Conservation (phyloP, 2,113 vertebrate genomes). For the Aptenodytes patagonicus region DNA sequence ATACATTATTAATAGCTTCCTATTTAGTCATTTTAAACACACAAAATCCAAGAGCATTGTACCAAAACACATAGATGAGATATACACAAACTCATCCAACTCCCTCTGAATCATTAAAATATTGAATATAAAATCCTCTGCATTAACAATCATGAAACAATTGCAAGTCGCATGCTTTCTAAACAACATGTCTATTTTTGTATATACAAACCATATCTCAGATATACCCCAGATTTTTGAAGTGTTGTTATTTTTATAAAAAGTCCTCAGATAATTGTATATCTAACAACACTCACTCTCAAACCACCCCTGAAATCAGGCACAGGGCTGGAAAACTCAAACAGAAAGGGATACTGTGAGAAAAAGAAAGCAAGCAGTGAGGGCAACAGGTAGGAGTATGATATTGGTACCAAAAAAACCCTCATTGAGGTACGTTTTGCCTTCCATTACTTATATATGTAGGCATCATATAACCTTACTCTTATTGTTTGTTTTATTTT, state of each 20-base stretch:
- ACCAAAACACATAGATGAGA: neutral
- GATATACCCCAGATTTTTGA: neutral
- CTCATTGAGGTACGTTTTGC: neutral
- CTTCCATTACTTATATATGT: neutral
- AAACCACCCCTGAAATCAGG: neutral
- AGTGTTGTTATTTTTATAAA: neutral
- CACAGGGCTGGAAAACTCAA: neutral
- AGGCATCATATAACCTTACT: neutral
- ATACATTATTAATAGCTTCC: neutral
- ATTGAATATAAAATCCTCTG: neutral
- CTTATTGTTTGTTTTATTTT: neutral
- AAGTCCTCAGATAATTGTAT: neutral
- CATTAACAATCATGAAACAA: neutral
- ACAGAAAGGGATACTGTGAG: neutral
- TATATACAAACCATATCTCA: neutral
- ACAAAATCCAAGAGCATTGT: neutral
- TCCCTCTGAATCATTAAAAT: neutral
- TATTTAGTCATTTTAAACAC: neutral
- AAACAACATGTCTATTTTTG: rapidly evolving
- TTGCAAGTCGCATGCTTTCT: neutral
- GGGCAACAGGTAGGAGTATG: neutral
- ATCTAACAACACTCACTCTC: neutral
- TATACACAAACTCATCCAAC: neutral
- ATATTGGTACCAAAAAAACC: neutral
- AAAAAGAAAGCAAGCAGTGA: neutral